These are phyloP conservation scores for Diadema setosum DNA, from an alignment of 35 echinoderm and acorn worm genomes.

Conservation along the genomic window DNA sequence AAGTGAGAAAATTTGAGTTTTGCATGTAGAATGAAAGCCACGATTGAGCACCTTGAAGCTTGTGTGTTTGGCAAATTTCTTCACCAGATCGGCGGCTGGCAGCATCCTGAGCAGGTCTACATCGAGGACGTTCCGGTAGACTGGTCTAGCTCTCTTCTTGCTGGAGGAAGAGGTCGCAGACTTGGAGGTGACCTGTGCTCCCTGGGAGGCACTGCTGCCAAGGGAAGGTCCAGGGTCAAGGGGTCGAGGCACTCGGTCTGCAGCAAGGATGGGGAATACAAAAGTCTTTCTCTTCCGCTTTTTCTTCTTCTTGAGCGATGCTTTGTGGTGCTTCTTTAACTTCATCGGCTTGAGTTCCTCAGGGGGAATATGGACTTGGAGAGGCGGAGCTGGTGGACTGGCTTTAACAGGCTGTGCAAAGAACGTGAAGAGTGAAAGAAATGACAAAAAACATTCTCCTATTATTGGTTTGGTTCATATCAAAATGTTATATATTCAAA, in stretches of 20 bases:
- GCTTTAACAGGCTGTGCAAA: no score
- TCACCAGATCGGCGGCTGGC: conserved; percentile 61
- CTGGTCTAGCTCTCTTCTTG: not conserved
- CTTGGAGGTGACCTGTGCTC: no score
- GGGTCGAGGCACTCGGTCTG: not conserved
- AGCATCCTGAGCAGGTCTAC: conserved; percentile 79
- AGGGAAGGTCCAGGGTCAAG: not conserved
- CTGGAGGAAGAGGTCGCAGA: not conserved
- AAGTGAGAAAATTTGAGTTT: no score
- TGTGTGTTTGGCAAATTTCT: conserved; percentile 70
- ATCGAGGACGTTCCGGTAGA: conserved; percentile 44
- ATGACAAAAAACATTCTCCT: no score
- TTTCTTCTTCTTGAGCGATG: not conserved
- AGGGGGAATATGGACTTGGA: not conserved
- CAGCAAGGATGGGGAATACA: not conserved
- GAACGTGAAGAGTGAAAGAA: no score
- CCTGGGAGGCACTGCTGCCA: not conserved
- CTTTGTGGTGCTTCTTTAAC: not conserved
- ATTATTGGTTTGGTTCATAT: no score
- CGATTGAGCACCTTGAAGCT: conserved; percentile 76
- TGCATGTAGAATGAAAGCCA: no score
- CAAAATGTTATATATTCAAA: no score
- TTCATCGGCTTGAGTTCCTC: not conserved
- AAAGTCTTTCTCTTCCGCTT: conserved; percentile 7
- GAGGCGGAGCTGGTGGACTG: no score